Base-by-base conservation (phyloP, 2,113 vertebrate species). In the Guaruba guarouba region DNA sequence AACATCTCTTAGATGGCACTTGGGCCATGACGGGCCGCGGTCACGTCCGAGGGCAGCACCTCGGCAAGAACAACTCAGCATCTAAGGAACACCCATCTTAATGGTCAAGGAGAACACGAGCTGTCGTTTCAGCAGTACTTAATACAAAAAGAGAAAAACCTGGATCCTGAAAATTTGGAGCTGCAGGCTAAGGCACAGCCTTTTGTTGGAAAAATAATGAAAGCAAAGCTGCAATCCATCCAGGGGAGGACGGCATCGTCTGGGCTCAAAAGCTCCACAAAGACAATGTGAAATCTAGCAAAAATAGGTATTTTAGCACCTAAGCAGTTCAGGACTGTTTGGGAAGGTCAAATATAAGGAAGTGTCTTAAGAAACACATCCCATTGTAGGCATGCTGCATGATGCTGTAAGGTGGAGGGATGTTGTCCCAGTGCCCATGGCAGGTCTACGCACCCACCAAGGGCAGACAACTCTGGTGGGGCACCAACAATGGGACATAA, bases 41-140 rank as follows among this genome's bases (percentile, higher is more conserved):
- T 2, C 66, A 11, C 11, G 0, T 0, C 52, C 4, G 1, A 48
- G 33, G 14, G 13, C 59, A 24, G 48, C 2, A 13, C 69, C 74
- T 48, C 4, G 33, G 79, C 79, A 29, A 41, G 39, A 79, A 16
- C n/a, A 20, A 5, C 3, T 3, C 15, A 79, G 25, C 17, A 0
- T 54, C 43, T 14, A 7, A 66, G 54, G 39, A 71, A 46, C 43
- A 59, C 29, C 44, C 95, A 97, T 95, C 97, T 97, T 92, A 98
- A 97, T 2, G 96, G 97, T 94, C 96, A 62, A 59, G 92, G 92
- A 95, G 96, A 95, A 91, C 88, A 90, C 54, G 13, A 73, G 83
- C 12, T 7, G 48, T 49, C 18, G 46, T 88, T 96, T 73, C 91
- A n/a, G 85, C 74, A 76, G 64, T 16, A 2, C 62, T 7, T 37